These are phyloP conservation scores for Muscidifurax raptorellus DNA, from an alignment of 1,140 invertebrate genomes.

Conservation along the genomic window DNA sequence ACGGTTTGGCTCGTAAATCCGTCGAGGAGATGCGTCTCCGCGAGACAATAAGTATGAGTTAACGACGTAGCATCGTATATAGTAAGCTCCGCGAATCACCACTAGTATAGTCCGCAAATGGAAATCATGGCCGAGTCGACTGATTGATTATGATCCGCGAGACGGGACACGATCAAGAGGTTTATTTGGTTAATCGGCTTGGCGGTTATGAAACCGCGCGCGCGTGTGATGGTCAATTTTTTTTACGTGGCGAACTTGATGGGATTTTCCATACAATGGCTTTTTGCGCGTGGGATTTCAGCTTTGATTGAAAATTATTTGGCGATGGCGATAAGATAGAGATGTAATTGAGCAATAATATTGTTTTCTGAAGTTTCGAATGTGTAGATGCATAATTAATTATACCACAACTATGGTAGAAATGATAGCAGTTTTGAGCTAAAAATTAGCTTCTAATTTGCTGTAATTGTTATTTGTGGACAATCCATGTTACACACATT, in stretches of 20 bases:
- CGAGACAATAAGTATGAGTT: constrained; percentile 47
- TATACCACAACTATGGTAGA: no score
- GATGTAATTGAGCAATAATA: not conserved
- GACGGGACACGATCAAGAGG: not conserved
- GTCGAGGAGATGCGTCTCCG: not conserved
- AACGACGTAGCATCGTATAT: constrained; percentile 17
- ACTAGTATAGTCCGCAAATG: not conserved
- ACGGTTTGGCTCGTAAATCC: constrained; percentile 32
- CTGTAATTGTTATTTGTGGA: no score
- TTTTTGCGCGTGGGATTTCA: not conserved
- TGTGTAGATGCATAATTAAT: no score
- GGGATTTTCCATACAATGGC: not conserved
- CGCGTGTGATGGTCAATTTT: not conserved
- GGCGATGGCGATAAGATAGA: not conserved
- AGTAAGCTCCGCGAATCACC: not conserved
- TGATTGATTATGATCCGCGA: constrained; percentile 26
- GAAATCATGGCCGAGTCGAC: not conserved
- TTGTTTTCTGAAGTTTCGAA: not conserved
- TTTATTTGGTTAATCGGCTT: constrained; percentile 7
- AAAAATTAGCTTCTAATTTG: no score
- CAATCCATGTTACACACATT: no score
- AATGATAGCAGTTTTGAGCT: no score
- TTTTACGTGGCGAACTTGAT: not conserved
- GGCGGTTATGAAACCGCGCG: not conserved
- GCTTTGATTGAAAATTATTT: not conserved